Conservation (phyloP, 1,140 invertebrate genomes). For the Caenorhabditis latens region DNA sequence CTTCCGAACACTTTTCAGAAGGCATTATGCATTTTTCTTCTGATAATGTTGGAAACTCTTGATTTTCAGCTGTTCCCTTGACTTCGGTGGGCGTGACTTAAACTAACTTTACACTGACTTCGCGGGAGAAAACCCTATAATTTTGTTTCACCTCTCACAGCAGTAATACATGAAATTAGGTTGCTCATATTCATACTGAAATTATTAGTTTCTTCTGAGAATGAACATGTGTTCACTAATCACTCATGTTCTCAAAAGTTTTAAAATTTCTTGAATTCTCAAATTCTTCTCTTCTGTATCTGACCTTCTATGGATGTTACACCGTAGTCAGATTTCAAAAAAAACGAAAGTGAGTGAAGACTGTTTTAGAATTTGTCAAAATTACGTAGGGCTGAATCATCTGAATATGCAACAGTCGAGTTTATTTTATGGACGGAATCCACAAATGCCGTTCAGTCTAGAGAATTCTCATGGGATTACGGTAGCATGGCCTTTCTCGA, state of each 20-base stretch:
- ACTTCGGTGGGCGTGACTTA: slow-evolving; percentile 38
- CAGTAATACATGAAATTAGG: background rate
- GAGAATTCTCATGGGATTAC: background rate
- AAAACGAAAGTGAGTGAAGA: too few species aligned
- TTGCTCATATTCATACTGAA: background rate
- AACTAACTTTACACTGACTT: too few species aligned
- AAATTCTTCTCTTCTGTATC: too few species aligned
- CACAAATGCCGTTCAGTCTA: background rate
- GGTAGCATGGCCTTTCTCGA: background rate
- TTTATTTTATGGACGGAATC: too few species aligned
- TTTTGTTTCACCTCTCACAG: slow-evolving; percentile 17
- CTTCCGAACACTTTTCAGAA: slow-evolving; percentile 22
- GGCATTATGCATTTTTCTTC: background rate
- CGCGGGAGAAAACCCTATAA: slow-evolving; percentile 31
- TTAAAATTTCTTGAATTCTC: too few species aligned
- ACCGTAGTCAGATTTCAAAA: too few species aligned
- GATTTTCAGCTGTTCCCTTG: slow-evolving; percentile 27
- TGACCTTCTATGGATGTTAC: too few species aligned
- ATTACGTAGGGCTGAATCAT: too few species aligned
- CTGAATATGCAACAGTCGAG: too few species aligned
- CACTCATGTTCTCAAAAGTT: too few species aligned
- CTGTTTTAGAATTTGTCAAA: too few species aligned
- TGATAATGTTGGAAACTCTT: slow-evolving; percentile 15
- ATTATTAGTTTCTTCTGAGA: background rate
- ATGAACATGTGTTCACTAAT: too few species aligned